Conservation (phyloP, 2,113 vertebrate genomes). For the Triplophysa rosa region DNA sequence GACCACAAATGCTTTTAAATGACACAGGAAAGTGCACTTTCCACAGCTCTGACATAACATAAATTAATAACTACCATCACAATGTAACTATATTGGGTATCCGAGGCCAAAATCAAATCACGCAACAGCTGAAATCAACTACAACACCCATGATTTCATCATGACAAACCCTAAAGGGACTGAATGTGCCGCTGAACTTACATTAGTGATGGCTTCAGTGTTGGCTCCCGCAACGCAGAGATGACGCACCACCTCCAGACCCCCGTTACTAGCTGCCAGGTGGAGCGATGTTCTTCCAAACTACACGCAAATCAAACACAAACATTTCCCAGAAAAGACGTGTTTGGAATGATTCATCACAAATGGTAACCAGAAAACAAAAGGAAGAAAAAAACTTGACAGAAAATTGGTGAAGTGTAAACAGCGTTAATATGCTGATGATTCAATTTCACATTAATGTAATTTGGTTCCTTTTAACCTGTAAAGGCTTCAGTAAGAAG, state of each 20-base stretch:
- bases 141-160: not conserved
- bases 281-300: constrained; percentile 91
- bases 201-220: constrained; percentile 85
- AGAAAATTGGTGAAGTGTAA: not conserved
- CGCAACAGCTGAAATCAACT: not conserved
- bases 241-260: constrained; percentile 90
- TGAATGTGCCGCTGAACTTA: constrained; percentile 69
- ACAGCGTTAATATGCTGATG: not conserved
- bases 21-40: not conserved
- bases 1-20: not conserved
- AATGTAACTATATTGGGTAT: not conserved
- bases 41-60: not conserved
- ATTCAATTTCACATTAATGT: constrained; percentile 19
- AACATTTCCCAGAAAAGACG: not conserved
- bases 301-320: constrained; percentile 65
- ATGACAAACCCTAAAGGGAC: not conserved
- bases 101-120: not conserved
- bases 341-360: not conserved
- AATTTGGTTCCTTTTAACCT: constrained; percentile 16
- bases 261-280: constrained; percentile 89
- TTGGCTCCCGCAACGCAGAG: constrained; percentile 90
- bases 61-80: not conserved
- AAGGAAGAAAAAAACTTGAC: not conserved
- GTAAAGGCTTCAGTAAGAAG: constrained; percentile 23
- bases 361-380: not conserved